A percentile compares a stretch with the other conserved stretches of the same genome.
Conservation (phyloP, 2,113 vertebrate species). For the Phylloscopus trochiloides region DNA sequence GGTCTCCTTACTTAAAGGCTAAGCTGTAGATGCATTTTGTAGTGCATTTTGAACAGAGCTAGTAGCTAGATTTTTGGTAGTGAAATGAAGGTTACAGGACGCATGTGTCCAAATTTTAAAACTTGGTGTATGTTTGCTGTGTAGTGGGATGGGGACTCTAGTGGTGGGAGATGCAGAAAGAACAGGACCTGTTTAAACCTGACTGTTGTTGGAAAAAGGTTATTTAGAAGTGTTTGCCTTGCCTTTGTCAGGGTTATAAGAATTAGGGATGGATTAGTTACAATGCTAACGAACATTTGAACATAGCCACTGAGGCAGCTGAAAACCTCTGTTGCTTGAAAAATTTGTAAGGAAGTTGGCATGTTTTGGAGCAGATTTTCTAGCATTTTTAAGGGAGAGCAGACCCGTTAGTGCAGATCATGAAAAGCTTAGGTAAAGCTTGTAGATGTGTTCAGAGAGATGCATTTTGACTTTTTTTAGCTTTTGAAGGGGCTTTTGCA, state of each 20-base stretch:
- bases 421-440: not conserved
- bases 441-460: not conserved
- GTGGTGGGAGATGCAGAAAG: not conserved
- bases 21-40: not conserved
- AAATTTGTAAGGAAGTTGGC: not conserved
- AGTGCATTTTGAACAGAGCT: not conserved
- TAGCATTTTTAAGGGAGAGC: not conserved
- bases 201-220: not conserved
- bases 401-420: not conserved
- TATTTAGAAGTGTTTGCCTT: not conserved
- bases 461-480: not conserved
- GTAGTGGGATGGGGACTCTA: not conserved
- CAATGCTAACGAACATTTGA: not conserved
- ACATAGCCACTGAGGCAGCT: not conserved
- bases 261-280: not conserved
- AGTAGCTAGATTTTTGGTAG: not conserved
- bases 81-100: not conserved
- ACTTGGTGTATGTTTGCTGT: not conserved
- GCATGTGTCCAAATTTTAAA: not conserved
- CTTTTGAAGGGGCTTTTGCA: not conserved
- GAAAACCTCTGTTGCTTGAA: not conserved
- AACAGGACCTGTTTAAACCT: not conserved
- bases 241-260: not conserved
- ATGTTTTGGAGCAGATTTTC: not conserved
- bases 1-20: not conserved